phyloP scores from a whole-genome alignment of 2,797 vertebrate genomes.

The Acanthurus leucopareius region DNA sequence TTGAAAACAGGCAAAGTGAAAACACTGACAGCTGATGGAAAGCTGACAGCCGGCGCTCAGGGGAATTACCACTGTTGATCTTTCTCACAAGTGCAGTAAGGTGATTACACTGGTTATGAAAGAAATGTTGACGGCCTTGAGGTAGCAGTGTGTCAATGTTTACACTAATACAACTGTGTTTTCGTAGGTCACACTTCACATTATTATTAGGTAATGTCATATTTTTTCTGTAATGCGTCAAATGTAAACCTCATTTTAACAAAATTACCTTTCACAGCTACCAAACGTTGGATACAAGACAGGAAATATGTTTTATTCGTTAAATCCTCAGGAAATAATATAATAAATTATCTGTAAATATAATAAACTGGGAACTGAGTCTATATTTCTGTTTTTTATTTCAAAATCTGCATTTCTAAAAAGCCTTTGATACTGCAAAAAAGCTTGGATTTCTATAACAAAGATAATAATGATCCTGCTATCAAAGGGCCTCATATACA shows the following conservation, averaged over 20 bases:
- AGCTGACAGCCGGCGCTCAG: conserved; percentile 55
- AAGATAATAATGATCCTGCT: no score
- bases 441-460: no score
- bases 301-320: background rate
- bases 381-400: no score
- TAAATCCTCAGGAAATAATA: no score
- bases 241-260: background rate
- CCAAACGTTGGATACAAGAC: background rate
- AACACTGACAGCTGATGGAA: conserved; percentile 71
- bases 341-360: no score
- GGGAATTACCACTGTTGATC: conserved; percentile 60
- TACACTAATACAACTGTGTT: conserved; percentile 12
- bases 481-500: no score
- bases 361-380: no score
- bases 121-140: conserved; percentile 47
- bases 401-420: no score
- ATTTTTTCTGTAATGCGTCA: background rate
- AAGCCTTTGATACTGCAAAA: no score
- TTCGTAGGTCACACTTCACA: conserved; percentile 30
- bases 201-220: background rate
- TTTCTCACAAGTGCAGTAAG: conserved; percentile 58
- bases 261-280: background rate
- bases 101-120: conserved; percentile 52
- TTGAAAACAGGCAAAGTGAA: conserved; percentile 62
- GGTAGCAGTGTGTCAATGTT: conserved; percentile 38